Evolutionary conservation across 2,113 vertebrate genomes (phyloP).

Genomic region (Piaya cayana): DNA sequence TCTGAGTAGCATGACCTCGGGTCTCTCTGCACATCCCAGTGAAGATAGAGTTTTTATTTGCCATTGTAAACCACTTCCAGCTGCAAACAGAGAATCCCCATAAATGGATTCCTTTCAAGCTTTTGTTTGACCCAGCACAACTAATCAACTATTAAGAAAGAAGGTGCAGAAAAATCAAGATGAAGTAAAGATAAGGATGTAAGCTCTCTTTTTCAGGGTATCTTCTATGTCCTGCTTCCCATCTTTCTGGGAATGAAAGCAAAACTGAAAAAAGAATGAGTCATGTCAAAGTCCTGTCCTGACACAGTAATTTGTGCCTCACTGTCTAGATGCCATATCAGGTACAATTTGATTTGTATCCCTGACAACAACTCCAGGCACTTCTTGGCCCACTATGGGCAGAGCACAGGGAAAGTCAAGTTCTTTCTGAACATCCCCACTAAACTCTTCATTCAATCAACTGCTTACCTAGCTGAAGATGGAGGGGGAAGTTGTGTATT

Average conservation of each 20-base stretch:
- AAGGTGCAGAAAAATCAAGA: constrained; percentile 35
- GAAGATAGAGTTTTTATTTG: neutral
- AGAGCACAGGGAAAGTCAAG: neutral
- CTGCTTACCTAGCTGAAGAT: neutral
- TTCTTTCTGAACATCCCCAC: neutral
- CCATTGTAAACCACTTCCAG: neutral
- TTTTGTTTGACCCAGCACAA: neutral
- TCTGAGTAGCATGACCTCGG: neutral
- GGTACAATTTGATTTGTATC: neutral
- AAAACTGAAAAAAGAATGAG: neutral
- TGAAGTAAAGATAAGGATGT: constrained; percentile 31
- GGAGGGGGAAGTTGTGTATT: neutral
- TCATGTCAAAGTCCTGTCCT: neutral
- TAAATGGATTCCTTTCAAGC: constrained; percentile 30
- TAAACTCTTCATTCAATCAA: neutral
- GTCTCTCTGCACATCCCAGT: neutral
- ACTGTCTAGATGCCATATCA: neutral
- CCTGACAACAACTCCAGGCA: neutral
- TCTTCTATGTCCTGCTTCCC: constrained; percentile 2
- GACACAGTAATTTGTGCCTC: neutral
- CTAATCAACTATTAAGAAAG: constrained; percentile 11
- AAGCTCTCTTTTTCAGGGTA: constrained; percentile 19
- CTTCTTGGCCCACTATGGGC: neutral
- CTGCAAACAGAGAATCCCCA: neutral
- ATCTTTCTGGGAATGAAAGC: neutral